Base-by-base conservation (phyloP, 1,140 invertebrate species). In the Drosophila neocordata region DNA sequence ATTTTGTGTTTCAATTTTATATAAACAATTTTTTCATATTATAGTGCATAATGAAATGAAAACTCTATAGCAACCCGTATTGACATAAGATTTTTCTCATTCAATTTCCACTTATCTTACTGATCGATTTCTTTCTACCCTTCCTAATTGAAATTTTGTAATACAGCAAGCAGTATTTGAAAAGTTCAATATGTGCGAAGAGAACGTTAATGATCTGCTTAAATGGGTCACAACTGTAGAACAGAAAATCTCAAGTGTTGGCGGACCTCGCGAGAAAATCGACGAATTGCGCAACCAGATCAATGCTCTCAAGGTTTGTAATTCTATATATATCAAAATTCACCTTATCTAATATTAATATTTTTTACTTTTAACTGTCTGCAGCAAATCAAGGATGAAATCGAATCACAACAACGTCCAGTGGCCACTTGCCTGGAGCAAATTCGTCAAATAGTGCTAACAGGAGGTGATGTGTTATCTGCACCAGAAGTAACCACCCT, bases 101-200 rank as follows among this genome's bases (percentile, higher is more conserved):
- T 6, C 22, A 48, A 48, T 44, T 51, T 51, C 1, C 11, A 63
- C 13, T 63, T 35, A 34, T 63, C 51, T 20, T 51, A 48, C 22
- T 48, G 18, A 48, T 48, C 41, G 2, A 48, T 4, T 6, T 7
- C 8, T 53, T 63, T 69, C 12, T 69, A 24, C 53, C 34, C 22
- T 24, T n/a, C 51, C 18, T 13, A 27, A 20, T 53, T 53, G n/a
- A 61, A 56, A 35, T 65, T 69, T 34, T 27, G 27, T 13, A 61
- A 31, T 62, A 72, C 93, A 98, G 97, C 96, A 97, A 96, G 97
- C 97, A 80, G 95, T 98, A 74, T 96, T 98, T 92, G 97, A 98
- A 90, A 97, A 98, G 91, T 99, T 98, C 93, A 96, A 95, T 92
- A 94, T 96, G 81, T 98, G 95, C 92, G 96, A 96, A 92, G 96